phyloP scores from a whole-genome alignment of 2,888 invertebrate species.

The Eurois occulta region DNA sequence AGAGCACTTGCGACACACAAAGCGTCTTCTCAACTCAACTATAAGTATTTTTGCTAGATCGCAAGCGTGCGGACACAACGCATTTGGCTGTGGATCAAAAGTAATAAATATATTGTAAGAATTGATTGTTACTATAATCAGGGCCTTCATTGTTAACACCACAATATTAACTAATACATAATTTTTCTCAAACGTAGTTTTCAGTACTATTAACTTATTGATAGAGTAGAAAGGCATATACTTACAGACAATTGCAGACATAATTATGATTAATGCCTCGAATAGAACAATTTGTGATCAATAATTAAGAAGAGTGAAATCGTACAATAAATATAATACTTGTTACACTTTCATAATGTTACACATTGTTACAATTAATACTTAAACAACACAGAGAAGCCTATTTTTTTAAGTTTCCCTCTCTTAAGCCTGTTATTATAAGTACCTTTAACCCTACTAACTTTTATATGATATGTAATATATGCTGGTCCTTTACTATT shows the following conservation, averaged over 20 bases:
- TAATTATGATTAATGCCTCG: slow-evolving; percentile 79
- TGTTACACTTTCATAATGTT: slow-evolving; percentile 88
- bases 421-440: slow-evolving; percentile 76
- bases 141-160: slow-evolving; percentile 77
- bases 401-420: slow-evolving; percentile 86
- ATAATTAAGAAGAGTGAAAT: slow-evolving; percentile 86
- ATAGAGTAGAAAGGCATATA: slow-evolving; percentile 75
- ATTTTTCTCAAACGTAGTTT: slow-evolving; percentile 69
- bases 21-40: slow-evolving; percentile 74
- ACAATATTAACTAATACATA: slow-evolving; percentile 67
- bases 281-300: slow-evolving; percentile 85
- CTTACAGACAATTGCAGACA: slow-evolving; percentile 77
- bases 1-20: slow-evolving; percentile 90
- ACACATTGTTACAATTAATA: slow-evolving; percentile 87
- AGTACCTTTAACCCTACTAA: slow-evolving; percentile 71
- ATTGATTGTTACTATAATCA: slow-evolving; percentile 75
- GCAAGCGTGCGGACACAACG: slow-evolving; percentile 77
- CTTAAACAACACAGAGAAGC: slow-evolving; percentile 83
- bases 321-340: slow-evolving; percentile 88
- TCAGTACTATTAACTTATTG: slow-evolving; percentile 73
- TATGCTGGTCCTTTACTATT: slow-evolving; percentile 67
- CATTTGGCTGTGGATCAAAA: slow-evolving; percentile 84
- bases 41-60: slow-evolving; percentile 64
- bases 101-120: slow-evolving; percentile 69
- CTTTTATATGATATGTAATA: slow-evolving; percentile 64